Conservation (phyloP, 2,888 invertebrate genomes). For the Nomada ferruginata region DNA sequence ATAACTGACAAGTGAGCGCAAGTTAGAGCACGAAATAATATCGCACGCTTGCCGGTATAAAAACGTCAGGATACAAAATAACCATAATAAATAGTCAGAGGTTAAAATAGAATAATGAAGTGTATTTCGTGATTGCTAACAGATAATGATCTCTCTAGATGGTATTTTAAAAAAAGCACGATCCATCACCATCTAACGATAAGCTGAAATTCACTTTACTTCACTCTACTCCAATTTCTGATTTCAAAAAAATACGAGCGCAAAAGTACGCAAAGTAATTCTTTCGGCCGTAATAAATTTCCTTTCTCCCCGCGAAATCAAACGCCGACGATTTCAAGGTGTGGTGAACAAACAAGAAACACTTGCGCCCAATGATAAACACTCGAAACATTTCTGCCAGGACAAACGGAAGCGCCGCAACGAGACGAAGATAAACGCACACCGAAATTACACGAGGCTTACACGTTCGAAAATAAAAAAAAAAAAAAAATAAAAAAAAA, state of each 20-base stretch:
- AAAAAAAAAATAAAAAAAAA: neutral
- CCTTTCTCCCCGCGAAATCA: slow-evolving; percentile 9
- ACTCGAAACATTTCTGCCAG: slow-evolving; percentile 35
- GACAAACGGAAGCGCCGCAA: slow-evolving; percentile 47
- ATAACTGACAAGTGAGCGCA: neutral
- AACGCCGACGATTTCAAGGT: slow-evolving; percentile 38
- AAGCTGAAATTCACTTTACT: neutral
- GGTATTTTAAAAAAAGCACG: neutral
- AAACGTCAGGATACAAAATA: neutral
- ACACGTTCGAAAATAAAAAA: slow-evolving; percentile 25
- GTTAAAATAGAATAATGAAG: neutral
- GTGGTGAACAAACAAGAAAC: slow-evolving; percentile 33
- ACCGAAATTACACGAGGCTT: slow-evolving; percentile 36
- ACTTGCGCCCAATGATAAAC: slow-evolving; percentile 22
- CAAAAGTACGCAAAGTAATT: neutral
- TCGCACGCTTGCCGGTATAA: neutral
- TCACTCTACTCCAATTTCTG: too few species aligned
- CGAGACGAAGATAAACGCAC: slow-evolving; percentile 40
- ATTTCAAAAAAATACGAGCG: neutral
- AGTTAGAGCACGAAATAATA: neutral
- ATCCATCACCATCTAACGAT: neutral
- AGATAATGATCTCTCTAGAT: neutral
- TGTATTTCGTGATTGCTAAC: slow-evolving; percentile 4
- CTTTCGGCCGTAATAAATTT: neutral
- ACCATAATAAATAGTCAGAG: too few species aligned